phyloP scores from a whole-genome alignment of 1,140 invertebrate species.

The Hermatobates lingyangjiaoensis region DNA sequence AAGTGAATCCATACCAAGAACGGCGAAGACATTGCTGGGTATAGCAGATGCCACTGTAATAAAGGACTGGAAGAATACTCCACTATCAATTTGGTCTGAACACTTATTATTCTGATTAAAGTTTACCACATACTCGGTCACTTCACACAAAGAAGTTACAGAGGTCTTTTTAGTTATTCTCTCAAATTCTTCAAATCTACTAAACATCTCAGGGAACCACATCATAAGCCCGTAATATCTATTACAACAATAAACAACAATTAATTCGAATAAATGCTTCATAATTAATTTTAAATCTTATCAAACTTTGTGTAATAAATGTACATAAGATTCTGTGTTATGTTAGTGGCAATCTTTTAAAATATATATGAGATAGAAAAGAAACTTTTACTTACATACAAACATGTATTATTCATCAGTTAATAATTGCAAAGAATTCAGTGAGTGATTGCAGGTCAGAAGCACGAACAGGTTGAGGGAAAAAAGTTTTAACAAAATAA shows the following conservation, averaged over 20 bases:
- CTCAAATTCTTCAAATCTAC: constrained; percentile 61
- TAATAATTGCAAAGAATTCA: too few species aligned
- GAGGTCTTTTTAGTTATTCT: constrained; percentile 31
- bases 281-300: too few species aligned
- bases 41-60: constrained; percentile 68
- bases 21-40: constrained; percentile 64
- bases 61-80: constrained; percentile 66
- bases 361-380: too few species aligned
- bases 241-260: constrained; percentile 17
- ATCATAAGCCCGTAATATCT: constrained; percentile 77
- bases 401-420: too few species aligned
- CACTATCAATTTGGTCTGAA: constrained; percentile 44
- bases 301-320: too few species aligned
- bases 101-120: constrained; percentile 37
- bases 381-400: too few species aligned
- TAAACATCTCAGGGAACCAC: constrained; percentile 81
- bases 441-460: too few species aligned
- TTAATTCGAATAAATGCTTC: too few species aligned
- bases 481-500: too few species aligned
- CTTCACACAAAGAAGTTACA: constrained; percentile 46
- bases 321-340: too few species aligned
- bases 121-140: constrained; percentile 52
- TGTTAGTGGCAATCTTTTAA: too few species aligned
- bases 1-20: constrained; percentile 51
- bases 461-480: too few species aligned